A percentile compares a stretch with the other conserved stretches of the same genome.
phyloP scores from a whole-genome alignment of 2,888 invertebrate genomes.

The Hesperia comma region DNA sequence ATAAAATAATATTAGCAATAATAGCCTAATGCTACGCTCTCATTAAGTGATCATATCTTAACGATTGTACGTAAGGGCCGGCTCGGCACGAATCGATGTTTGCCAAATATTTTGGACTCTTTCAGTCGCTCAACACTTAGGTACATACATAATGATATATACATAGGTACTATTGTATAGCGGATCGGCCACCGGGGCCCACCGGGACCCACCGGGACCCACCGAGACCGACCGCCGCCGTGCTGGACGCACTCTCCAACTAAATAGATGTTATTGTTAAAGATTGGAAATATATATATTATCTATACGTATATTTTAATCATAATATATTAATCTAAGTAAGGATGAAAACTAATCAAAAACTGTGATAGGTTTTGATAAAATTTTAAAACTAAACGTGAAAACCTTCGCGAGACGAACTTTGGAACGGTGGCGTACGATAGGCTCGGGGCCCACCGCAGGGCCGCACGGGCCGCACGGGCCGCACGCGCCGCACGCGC shows the following conservation, averaged over 20 bases:
- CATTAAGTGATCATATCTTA: conserved; percentile 78
- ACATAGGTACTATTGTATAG: conserved; percentile 34
- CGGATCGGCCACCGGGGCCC: conserved; percentile 27
- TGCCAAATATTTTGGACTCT: conserved; percentile 57
- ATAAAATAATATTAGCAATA: conserved; percentile 80
- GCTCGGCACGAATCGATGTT: conserved; percentile 52
- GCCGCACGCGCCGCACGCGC: neutral
- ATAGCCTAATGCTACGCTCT: conserved; percentile 79
- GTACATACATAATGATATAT: conserved; percentile 20
- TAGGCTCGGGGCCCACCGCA: conserved; percentile 17
- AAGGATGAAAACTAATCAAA: conserved; percentile 83
- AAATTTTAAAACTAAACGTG: conserved; percentile 76
- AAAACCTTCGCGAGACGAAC: conserved; percentile 52
- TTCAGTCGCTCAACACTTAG: conserved; percentile 50
- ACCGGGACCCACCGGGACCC: conserved; percentile 45
- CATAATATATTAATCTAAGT: conserved; percentile 79
- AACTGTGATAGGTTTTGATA: conserved; percentile 85
- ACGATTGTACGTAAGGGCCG: conserved; percentile 53
- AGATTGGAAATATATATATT: conserved; percentile 80
- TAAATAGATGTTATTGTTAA: conserved; percentile 82
- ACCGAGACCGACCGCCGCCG: conserved; percentile 42
- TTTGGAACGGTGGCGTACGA: conserved; percentile 45
- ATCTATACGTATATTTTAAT: conserved; percentile 83
- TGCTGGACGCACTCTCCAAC: conserved; percentile 61
- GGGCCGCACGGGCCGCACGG: conserved; percentile 39